phyloP scores from a whole-genome alignment of 2,113 vertebrate species.

The Macquaria australasica region DNA sequence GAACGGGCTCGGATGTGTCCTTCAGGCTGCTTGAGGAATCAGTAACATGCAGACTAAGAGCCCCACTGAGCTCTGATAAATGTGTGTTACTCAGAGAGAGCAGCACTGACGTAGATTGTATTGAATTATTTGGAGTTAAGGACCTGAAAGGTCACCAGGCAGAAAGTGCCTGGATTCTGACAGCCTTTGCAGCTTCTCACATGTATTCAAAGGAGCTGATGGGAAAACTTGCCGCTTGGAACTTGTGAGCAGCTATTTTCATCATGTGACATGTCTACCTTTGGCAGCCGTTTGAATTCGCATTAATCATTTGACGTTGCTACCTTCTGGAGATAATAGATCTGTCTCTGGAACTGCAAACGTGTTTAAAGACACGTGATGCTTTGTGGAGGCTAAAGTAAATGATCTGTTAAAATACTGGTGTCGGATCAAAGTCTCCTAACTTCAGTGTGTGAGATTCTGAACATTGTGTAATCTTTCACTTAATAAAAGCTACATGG shows the following conservation, averaged over 20 bases:
- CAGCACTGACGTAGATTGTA: conserved; percentile 37
- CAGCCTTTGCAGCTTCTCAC: conserved; percentile 3
- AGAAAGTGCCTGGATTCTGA: conserved; percentile 30
- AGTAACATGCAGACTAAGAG: conserved; percentile 28
- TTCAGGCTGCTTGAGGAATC: conserved; percentile 47
- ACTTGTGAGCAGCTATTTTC: background rate
- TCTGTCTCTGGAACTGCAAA: background rate
- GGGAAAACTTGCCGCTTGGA: background rate
- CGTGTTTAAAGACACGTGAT: background rate
- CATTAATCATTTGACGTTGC: background rate
- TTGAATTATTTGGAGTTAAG: conserved; percentile 47
- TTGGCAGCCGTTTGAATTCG: background rate
- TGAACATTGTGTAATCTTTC: background rate
- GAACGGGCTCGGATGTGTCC: conserved; percentile 48
- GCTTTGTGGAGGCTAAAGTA: background rate
- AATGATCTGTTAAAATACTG: background rate
- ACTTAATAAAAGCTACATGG: background rate
- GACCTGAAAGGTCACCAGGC: conserved; percentile 5
- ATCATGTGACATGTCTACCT: background rate
- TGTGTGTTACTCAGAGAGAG: conserved; percentile 27
- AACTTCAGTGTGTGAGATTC: background rate
- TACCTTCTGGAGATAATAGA: background rate
- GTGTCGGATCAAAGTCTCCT: background rate
- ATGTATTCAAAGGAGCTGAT: background rate
- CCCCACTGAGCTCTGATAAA: conserved; percentile 41